phyloP scores from a whole-genome alignment of 1,140 invertebrate species.

The Drosophila kohkoa region DNA sequence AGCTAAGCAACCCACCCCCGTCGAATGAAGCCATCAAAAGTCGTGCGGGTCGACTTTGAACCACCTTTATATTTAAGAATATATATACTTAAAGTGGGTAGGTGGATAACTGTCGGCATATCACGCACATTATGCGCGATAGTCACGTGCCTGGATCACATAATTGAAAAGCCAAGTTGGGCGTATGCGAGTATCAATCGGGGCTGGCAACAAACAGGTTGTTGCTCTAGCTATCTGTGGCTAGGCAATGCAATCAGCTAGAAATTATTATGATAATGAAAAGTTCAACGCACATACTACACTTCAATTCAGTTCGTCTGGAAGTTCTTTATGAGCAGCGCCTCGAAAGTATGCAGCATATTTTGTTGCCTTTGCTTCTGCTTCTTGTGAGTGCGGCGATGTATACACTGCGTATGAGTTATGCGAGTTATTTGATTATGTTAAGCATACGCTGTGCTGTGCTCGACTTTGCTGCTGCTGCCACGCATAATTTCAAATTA shows the following conservation, averaged over 20 bases:
- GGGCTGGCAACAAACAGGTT: conserved; percentile 56
- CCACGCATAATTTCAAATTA: conserved; percentile 80
- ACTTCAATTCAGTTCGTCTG: not conserved
- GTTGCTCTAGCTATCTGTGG: conserved; percentile 28
- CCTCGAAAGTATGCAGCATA: conserved; percentile 28
- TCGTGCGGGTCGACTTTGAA: conserved; percentile 38
- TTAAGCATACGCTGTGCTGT: conserved; percentile 70
- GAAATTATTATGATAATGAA: conserved; percentile 83
- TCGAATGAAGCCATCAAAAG: conserved; percentile 69
- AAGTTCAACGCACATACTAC: conserved; percentile 39
- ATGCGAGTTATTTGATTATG: conserved; percentile 75
- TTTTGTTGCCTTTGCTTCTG: conserved; percentile 1
- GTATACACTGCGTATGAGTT: conserved; percentile 67
- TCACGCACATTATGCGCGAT: conserved; percentile 64
- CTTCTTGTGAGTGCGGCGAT: not conserved
- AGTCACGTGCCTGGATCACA: conserved; percentile 75
- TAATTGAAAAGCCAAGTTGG: conserved; percentile 81
- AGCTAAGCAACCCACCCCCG: conserved; percentile 9
- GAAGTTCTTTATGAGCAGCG: conserved; percentile 48
- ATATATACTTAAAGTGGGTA: not conserved
- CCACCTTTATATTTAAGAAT: not conserved
- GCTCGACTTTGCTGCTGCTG: conserved; percentile 13
- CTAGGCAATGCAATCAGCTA: conserved; percentile 73
- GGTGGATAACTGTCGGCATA: not conserved
- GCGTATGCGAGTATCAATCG: conserved; percentile 65